phyloP scores from a whole-genome alignment of 2,888 invertebrate genomes.

The Cheiracanthium punctorium region DNA sequence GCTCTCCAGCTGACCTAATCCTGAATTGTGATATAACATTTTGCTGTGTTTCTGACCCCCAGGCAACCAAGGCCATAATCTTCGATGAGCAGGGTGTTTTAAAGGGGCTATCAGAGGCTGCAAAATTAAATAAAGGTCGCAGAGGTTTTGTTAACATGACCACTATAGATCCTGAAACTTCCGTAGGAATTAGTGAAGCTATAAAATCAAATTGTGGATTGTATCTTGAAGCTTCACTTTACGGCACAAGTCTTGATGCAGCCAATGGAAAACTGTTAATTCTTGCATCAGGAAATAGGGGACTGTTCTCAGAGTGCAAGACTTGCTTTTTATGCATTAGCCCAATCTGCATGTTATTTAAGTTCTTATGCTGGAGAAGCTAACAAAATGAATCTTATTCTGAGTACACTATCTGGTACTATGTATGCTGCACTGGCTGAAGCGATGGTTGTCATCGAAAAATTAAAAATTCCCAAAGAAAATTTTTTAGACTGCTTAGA shows the following conservation, averaged over 20 bases:
- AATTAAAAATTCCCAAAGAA: slow-evolving; percentile 90
- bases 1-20: slow-evolving; percentile 94
- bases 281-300: slow-evolving; percentile 81
- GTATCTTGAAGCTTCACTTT: slow-evolving; percentile 93
- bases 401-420: slow-evolving; percentile 92
- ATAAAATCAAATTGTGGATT: slow-evolving; percentile 85
- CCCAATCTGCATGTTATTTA: slow-evolving; percentile 92
- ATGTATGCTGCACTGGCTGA: slow-evolving; percentile 93
- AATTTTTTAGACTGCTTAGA: slow-evolving; percentile 93
- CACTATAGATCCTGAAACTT: slow-evolving; percentile 94
- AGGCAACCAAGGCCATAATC: slow-evolving; percentile 94
- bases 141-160: slow-evolving; percentile 99
- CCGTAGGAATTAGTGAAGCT: slow-evolving; percentile 89
- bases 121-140: slow-evolving; percentile 76
- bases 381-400: slow-evolving; percentile 93
- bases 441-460: slow-evolving; percentile 93
- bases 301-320: slow-evolving; percentile 94
- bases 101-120: slow-evolving; percentile 80
- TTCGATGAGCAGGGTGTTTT: slow-evolving; percentile 96
- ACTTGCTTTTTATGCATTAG: slow-evolving; percentile 97
- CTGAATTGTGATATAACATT: slow-evolving; percentile 94
- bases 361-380: slow-evolving; percentile 94
- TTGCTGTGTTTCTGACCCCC: slow-evolving; percentile 94
- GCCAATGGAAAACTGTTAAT: slow-evolving; percentile 92
- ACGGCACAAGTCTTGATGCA: slow-evolving; percentile 90